Conservation (phyloP, 2,888 invertebrate genomes). For the Drosophila picticornis region DNA sequence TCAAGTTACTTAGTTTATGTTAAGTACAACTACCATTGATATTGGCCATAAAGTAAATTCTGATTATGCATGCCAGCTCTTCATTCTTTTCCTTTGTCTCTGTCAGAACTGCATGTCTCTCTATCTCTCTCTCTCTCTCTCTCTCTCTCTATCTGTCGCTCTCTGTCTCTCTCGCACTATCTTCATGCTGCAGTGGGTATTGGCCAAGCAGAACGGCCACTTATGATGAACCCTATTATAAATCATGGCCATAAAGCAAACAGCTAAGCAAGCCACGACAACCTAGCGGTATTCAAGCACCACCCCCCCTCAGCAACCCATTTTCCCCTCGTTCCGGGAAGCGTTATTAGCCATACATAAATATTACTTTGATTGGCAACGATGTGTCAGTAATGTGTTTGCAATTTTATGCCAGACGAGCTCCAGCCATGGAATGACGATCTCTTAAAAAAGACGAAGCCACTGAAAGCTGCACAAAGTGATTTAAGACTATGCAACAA, state of each 20-base stretch:
- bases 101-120: conserved; percentile 24
- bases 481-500: conserved; percentile 4
- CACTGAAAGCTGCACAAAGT: conserved; percentile 11
- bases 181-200: conserved; percentile 72
- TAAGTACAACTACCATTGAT: conserved; percentile 63
- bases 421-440: conserved; percentile 27
- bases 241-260: conserved; percentile 76
- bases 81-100: not conserved
- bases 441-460: conserved; percentile 27
- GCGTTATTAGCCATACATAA: conserved; percentile 28
- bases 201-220: conserved; percentile 82
- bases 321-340: conserved; percentile 31
- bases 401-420: conserved; percentile 66
- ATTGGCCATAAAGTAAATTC: conserved; percentile 66
- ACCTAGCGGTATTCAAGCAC: conserved; percentile 45
- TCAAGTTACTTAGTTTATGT: conserved; percentile 75
- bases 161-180: conserved; percentile 14
- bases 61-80: not conserved
- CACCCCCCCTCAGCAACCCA: not conserved
- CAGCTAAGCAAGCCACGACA: conserved; percentile 36
- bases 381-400: conserved; percentile 83
- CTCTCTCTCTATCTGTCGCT: not conserved
- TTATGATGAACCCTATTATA: conserved; percentile 80
- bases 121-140: not conserved
- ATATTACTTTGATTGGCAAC: conserved; percentile 74